Evolutionary conservation across 2,797 vertebrate genomes (phyloP), one percentile per base, ranked within the genome.

Genomic region (Halcyon badia): DNA sequence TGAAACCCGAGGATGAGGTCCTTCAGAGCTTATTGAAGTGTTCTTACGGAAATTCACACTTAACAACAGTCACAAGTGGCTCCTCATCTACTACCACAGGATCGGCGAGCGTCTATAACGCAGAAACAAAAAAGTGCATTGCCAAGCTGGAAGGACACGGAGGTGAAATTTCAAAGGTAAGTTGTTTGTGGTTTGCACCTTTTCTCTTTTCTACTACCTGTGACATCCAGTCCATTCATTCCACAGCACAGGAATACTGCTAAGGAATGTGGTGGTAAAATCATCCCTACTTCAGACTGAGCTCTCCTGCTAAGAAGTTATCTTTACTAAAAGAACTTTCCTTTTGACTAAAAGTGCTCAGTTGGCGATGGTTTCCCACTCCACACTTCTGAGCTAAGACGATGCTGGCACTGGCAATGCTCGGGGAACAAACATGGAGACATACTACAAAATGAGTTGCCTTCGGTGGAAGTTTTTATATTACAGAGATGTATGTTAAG

Each of bases 111-210:
- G 98, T 99, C 89, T 99, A 99, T 96, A 97, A 97, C 87, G 98
- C 98, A 58, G 95, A 95, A 89, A 99, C 99, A 80, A 98, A 98
- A 91, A 97, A 99, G 87, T 99, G 99, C 97, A 97, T 99, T 18
- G 93, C 98, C 90, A 99, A 98, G 71, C 94, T 99, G 25, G 98
- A 99, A 94, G 99, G 99, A n/a, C 99, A 99, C 12, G 97, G 97
- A 56, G 98, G 98, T 52, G 99, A 99, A 94, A 99, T 99, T 97
- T 99, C 99, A 44, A 99, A 99, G 98, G 99, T 99, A 96, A 96
- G 96, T 69, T 91, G 20, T 51, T 44, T 76, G 37, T 85, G 19
- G 20, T 71, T 82, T 86, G 22, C 14, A 92, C 9, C 5, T 89
- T n/a, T 93, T 73, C 25, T 14, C 52, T 7, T 39, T 89, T 31